These are phyloP conservation scores for Stictocephala bisonia DNA, from an alignment of 2,888 invertebrate species.

Conservation along the genomic window DNA sequence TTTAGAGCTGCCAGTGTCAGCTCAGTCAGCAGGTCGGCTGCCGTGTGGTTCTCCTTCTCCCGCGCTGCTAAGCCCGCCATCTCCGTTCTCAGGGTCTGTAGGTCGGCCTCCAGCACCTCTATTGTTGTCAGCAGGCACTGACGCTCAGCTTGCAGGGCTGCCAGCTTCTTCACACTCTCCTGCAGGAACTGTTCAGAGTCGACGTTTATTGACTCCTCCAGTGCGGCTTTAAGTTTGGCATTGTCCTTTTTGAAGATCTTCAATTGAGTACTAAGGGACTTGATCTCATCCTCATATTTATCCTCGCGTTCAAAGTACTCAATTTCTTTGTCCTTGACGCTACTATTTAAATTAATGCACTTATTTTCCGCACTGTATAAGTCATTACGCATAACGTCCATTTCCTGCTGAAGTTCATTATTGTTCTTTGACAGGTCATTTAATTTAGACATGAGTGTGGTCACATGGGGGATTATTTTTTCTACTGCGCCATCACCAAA, in stretches of 20 bases:
- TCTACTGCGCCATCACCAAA: too few relatives aligned
- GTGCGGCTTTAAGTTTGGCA: neutral
- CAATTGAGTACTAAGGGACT: neutral
- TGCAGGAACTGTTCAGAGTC: neutral
- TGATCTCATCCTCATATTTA: neutral
- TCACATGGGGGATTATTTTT: too few relatives aligned
- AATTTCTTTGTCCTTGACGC: too few relatives aligned
- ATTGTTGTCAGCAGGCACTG: slow-evolving; percentile 13
- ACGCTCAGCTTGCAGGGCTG: neutral
- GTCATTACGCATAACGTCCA: too few relatives aligned
- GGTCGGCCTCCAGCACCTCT: slow-evolving; percentile 17
- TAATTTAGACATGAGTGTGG: too few relatives aligned
- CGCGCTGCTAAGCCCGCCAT: neutral
- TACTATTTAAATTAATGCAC: too few relatives aligned
- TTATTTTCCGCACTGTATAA: too few relatives aligned
- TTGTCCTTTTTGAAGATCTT: neutral
- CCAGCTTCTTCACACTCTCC: neutral
- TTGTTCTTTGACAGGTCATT: too few relatives aligned
- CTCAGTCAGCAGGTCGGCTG: neutral
- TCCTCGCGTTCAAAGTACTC: neutral
- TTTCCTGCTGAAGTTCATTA: too few relatives aligned
- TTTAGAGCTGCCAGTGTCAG: neutral
- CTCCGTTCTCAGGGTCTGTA: neutral
- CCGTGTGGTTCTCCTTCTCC: neutral
- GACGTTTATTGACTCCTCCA: neutral